Conservation (phyloP, 2,888 invertebrate genomes). For the Digitonthophagus gazella region DNA sequence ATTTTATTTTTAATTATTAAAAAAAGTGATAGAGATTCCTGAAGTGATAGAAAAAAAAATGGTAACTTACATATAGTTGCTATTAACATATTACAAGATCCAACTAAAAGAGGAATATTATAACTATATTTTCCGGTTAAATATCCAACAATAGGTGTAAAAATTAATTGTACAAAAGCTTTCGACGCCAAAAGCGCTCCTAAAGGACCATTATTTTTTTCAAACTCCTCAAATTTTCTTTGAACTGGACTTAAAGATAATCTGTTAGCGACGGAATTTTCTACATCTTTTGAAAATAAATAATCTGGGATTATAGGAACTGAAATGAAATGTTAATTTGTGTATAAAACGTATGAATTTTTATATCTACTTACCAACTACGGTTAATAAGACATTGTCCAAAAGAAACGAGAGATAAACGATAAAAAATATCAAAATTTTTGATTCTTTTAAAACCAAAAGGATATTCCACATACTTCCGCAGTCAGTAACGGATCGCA, state of each 20-base stretch:
- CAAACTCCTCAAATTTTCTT: constrained; percentile 49
- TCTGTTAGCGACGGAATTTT: constrained; percentile 33
- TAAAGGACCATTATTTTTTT: constrained; percentile 65
- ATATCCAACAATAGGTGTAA: constrained; percentile 73
- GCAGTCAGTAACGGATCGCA: constrained; percentile 17
- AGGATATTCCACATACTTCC: constrained; percentile 26
- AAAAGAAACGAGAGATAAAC: constrained; percentile 75
- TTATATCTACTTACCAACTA: constrained; percentile 70
- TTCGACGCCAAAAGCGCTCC: constrained; percentile 72
- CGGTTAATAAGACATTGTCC: constrained; percentile 85
- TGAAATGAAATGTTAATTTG: constrained; percentile 48
- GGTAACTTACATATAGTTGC: constrained; percentile 65
- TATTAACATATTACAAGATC: constrained; percentile 65
- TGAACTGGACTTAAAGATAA: constrained; percentile 49
- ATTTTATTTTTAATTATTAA: background rate
- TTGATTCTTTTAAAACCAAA: constrained; percentile 37
- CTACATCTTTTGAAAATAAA: constrained; percentile 54
- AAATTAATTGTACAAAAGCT: constrained; percentile 74
- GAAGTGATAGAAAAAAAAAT: too few relatives aligned
- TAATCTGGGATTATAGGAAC: constrained; percentile 81
- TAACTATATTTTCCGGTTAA: constrained; percentile 66
- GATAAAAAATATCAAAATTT: constrained; percentile 54
- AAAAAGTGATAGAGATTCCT: too few relatives aligned
- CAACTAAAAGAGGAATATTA: constrained; percentile 65
- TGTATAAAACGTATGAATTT: background rate